Percentiles rank a stretch among this genome's conserved stretches.
Conservation (phyloP, 2,113 vertebrate genomes). For the Leucoraja erinaceus region DNA sequence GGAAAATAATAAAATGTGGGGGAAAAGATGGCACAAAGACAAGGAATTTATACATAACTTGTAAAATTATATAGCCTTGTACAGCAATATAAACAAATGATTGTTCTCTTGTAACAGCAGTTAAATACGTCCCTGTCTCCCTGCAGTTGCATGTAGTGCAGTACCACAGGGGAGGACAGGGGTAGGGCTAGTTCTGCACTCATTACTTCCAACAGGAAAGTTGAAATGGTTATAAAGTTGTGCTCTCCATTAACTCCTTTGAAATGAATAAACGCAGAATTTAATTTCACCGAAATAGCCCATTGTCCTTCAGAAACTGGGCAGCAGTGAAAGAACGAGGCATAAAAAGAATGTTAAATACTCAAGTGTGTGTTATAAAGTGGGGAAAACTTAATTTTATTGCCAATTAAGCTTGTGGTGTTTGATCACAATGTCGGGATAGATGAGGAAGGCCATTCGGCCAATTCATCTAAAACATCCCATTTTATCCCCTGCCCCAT, state of each 20-base stretch:
- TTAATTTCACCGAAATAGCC: background rate
- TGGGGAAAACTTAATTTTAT: background rate
- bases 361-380: background rate
- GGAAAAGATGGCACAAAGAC: background rate
- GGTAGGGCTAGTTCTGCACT: background rate
- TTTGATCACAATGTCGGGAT: background rate
- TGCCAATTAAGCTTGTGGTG: background rate
- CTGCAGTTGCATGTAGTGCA: background rate
- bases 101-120: background rate
- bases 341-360: background rate
- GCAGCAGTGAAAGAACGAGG: background rate
- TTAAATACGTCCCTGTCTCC: background rate
- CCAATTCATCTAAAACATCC: background rate
- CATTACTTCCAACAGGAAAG: background rate
- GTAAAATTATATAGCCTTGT: background rate
- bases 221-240: slow-evolving; percentile 3
- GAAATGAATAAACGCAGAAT: background rate
- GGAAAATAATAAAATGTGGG: slow-evolving; percentile 24
- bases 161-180: background rate
- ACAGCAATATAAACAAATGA: slow-evolving; percentile 2
- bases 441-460: background rate
- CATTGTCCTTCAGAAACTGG: background rate
- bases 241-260: background rate
- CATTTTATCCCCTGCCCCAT: no score
- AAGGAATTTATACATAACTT: background rate